Percentiles rank a stretch among this genome's conserved stretches.
Conservation (phyloP, 2,797 vertebrate species). For the Rhadinocentrus ornatus region DNA sequence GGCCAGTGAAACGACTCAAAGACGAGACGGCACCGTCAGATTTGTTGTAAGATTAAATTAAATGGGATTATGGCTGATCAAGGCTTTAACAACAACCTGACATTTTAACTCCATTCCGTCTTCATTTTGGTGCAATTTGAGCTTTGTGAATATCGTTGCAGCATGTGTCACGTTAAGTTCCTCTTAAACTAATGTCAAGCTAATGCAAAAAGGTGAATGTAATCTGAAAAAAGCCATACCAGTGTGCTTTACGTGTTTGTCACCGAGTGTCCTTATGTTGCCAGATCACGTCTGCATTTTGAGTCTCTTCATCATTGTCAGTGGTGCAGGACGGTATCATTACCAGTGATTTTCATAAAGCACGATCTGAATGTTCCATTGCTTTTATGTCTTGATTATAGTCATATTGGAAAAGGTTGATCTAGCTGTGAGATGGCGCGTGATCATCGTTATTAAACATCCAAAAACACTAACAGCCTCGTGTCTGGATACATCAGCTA, state of each 20-base stretch:
- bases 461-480: constrained; percentile 22
- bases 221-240: constrained; percentile 81
- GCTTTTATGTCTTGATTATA: constrained; percentile 46
- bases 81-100: constrained; percentile 12
- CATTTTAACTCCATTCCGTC: constrained; percentile 25
- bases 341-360: constrained; percentile 57
- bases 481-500: constrained; percentile 23
- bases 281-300: constrained; percentile 57
- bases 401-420: constrained; percentile 31
- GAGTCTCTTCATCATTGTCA: constrained; percentile 31
- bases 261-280: constrained; percentile 73
- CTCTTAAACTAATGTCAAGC: constrained; percentile 26
- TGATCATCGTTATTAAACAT: constrained; percentile 25
- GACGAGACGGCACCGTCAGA: constrained; percentile 58
- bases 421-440: constrained; percentile 24
- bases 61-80: constrained; percentile 24
- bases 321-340: neutral
- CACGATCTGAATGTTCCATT: constrained; percentile 62
- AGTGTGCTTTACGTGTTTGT: constrained; percentile 66
- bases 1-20: constrained; percentile 25
- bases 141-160: constrained; percentile 3
- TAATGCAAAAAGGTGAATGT: constrained; percentile 78
- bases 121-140: constrained; percentile 28
- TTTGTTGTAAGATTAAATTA: constrained; percentile 58
- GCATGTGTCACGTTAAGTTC: constrained; percentile 19